Conservation (phyloP, 2,888 invertebrate species). For the Zhuqinia jingwanae region DNA sequence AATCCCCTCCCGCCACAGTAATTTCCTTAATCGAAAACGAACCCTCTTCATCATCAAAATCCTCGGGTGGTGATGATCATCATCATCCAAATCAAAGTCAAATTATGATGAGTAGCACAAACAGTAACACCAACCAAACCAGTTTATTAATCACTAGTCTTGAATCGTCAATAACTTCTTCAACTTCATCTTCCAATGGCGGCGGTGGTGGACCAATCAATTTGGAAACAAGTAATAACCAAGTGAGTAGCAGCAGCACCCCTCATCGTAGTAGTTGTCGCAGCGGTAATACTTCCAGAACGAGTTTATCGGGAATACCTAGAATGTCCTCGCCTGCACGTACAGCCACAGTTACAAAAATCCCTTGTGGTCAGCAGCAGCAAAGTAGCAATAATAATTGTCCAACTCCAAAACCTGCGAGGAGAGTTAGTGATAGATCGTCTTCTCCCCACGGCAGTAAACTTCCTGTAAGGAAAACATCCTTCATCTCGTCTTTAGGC, state of each 20-base stretch:
- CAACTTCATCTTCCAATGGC: slow-evolving; percentile 21
- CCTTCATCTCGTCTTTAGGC: slow-evolving; percentile 3
- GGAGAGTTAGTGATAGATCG: slow-evolving; percentile 34
- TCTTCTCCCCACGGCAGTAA: slow-evolving; percentile 55
- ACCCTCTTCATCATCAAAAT: slow-evolving; percentile 30
- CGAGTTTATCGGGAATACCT: slow-evolving; percentile 62
- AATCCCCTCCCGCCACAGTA: slow-evolving; percentile 24
- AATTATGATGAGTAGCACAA: not conserved
- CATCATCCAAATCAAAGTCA: slow-evolving; percentile 54
- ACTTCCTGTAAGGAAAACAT: slow-evolving; percentile 68
- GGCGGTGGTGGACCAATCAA: slow-evolving; percentile 27
- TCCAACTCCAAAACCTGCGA: slow-evolving; percentile 51
- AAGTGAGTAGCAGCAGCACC: slow-evolving; percentile 6
- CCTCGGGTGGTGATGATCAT: slow-evolving; percentile 45
- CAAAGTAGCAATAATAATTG: slow-evolving; percentile 54
- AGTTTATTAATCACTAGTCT: slow-evolving; percentile 57
- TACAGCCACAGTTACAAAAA: slow-evolving; percentile 53
- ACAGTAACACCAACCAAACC: not conserved
- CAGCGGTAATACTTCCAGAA: slow-evolving; percentile 44
- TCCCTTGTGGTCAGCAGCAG: slow-evolving; percentile 57
- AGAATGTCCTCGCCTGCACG: slow-evolving; percentile 63
- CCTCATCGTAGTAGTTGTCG: slow-evolving; percentile 33
- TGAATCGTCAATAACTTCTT: slow-evolving; percentile 54
- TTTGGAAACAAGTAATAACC: slow-evolving; percentile 47
- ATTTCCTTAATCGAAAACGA: slow-evolving; percentile 62